Evolutionary conservation across 92 coral and sea anemone species (phyloP), one percentile per base, ranked within the genome.

Genomic region (Phenganax stokvisi): DNA sequence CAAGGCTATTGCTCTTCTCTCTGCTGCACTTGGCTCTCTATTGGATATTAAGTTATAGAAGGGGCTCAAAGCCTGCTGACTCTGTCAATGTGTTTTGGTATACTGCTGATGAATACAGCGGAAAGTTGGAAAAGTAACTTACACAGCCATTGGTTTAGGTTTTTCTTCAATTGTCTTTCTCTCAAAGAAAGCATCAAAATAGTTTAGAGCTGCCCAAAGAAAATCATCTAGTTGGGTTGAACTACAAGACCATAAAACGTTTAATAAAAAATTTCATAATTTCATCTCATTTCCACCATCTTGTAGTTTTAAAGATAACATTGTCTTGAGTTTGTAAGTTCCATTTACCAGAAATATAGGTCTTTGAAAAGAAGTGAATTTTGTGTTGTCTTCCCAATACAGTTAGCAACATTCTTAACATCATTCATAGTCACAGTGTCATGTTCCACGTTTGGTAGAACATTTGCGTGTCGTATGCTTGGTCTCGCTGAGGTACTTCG

Each of bases 81-180:
- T 37, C 47, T 2, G 47, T 5, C 47, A 37, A 37, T 37, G 47
- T 37, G 47, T 37, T 20, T 20, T 20, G 25, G 25, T 37, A 37
- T 37, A 37, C 47, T 37, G 47, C 47, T 37, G 47, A 37, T 37
- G 47, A 37, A 37, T 37, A 37, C 47, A 15, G 0, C 0, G 16
- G 1, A 64, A 17, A 11, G 7, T 7, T 17, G 3, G 30, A 25
- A 57, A 51, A 2, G 12, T 11, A 31, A 87, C 98, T 90, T 82
- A 94, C 98, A 92, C 96, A 29, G 98, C 97, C 98, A 94, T 94
- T 67, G 98, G 97, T 81, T 94, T 94, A n/a, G 98, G 98, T 72
- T 94, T 94, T 77, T 94, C 92, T 85, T 94, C 98, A 60, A 94
- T 86, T 2, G 92, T 92, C 84, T 91, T 91, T 80, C 92, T 91